Percentiles rank a stretch among this genome's conserved stretches.
phyloP scores from a whole-genome alignment of 2,113 vertebrate genomes.

The Pelvicachromis taeniatus region DNA sequence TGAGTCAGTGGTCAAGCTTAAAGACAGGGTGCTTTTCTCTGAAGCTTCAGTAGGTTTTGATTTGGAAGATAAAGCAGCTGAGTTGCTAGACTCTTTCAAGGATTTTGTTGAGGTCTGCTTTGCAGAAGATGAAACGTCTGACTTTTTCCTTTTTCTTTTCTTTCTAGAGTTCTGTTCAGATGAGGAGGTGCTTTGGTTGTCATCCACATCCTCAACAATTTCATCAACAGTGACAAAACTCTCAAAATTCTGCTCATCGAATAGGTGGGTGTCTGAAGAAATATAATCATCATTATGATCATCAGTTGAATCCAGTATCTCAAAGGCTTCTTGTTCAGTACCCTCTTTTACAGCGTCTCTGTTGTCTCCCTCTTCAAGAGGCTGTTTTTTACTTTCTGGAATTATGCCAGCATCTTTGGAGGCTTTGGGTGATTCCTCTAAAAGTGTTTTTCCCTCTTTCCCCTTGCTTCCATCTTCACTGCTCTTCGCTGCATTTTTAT shows the following conservation, averaged over 20 bases:
- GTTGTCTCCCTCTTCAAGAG: not conserved
- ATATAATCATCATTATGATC: not conserved
- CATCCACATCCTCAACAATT: not conserved
- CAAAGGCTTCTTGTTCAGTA: not conserved
- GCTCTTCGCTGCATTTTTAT: not conserved
- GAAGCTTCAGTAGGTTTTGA: not conserved
- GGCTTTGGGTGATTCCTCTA: not conserved
- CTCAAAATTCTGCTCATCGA: not conserved
- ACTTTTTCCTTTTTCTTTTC: not conserved
- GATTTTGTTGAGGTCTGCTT: not conserved
- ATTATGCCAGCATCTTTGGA: not conserved
- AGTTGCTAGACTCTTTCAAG: not conserved
- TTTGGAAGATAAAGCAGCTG: not conserved
- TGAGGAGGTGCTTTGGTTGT: not conserved
- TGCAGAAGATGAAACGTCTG: not conserved
- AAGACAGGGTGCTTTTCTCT: not conserved
- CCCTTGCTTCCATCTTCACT: not conserved
- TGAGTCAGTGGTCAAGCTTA: not conserved
- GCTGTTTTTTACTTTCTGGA: not conserved
- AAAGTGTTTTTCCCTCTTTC: not conserved
- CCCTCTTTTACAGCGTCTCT: not conserved
- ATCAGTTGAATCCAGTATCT: not conserved
- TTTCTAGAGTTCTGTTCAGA: not conserved
- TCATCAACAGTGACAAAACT: slow-evolving; percentile 53
- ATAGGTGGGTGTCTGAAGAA: not conserved